phyloP scores from a whole-genome alignment of 2,888 invertebrate species.

The Troides aeacus region DNA sequence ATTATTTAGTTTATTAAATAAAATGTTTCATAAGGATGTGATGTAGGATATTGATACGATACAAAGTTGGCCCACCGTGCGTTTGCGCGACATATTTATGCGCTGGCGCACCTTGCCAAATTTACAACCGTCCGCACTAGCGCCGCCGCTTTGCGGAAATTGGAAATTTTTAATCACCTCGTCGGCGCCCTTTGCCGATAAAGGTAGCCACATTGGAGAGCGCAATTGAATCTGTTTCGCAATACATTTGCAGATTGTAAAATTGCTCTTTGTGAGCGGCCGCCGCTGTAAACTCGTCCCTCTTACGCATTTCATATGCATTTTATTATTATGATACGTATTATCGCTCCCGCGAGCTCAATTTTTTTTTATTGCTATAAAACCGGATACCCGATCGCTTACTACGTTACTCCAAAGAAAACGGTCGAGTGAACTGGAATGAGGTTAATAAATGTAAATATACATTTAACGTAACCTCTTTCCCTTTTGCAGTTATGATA shows the following conservation, averaged over 20 bases:
- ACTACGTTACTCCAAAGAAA: slow-evolving; percentile 13
- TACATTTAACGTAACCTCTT: slow-evolving; percentile 9
- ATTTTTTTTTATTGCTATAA: slow-evolving; percentile 31
- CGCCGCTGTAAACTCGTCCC: slow-evolving; percentile 51
- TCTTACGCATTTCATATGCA: slow-evolving; percentile 42
- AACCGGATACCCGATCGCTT: slow-evolving; percentile 13
- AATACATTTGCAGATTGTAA: slow-evolving; percentile 59
- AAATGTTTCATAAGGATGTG: background rate
- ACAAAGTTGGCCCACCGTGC: slow-evolving; percentile 50
- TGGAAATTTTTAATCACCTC: slow-evolving; percentile 63
- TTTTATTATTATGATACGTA: slow-evolving; percentile 36
- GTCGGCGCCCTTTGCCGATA: slow-evolving; percentile 55
- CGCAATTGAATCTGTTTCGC: slow-evolving; percentile 39
- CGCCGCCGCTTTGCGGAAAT: slow-evolving; percentile 54
- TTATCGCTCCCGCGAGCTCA: slow-evolving; percentile 35
- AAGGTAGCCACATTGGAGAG: slow-evolving; percentile 30
- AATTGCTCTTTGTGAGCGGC: slow-evolving; percentile 48
- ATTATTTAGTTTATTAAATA: background rate
- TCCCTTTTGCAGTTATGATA: slow-evolving; percentile 1
- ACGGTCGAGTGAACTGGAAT: slow-evolving; percentile 13
- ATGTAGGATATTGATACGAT: background rate
- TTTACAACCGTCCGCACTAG: slow-evolving; percentile 55
- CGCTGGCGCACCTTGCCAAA: slow-evolving; percentile 57
- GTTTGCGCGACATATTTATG: slow-evolving; percentile 72
- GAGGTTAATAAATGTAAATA: slow-evolving; percentile 8